Base-by-base conservation (phyloP, 2,113 vertebrate species). In the Spheniscus mendiculus region DNA sequence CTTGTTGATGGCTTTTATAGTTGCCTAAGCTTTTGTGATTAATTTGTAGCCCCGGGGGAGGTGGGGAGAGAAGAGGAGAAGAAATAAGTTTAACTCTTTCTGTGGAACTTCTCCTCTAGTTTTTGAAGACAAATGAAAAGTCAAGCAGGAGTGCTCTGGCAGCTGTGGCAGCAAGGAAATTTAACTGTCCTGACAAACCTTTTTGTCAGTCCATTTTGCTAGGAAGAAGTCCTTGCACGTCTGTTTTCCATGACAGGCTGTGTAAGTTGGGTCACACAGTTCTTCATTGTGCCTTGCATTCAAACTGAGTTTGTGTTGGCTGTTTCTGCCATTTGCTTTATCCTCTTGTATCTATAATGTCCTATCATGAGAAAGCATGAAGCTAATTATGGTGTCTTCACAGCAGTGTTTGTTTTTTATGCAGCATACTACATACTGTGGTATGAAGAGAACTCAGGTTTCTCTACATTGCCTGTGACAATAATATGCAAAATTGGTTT, bases 1-100 rank as follows among this genome's bases (percentile, higher is more conserved):
- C 65, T 56, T 91, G 40, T 81, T 91, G 84, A 42, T 89, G 61
- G 47, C 47, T 91, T 94, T 71, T 91, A 32, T 61, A 72, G 47
- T 44, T 82, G n/a, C 20, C 44, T 79, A 47, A 79, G 81, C n/a
- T 85, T 89, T 84, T 93, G 61, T 11, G 61, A 74, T 84, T 89
- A 79, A 61, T 91, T 32, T 80, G 62, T 79, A 80, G 36, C 56
- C 86, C 21, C 1, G 0, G 30, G 63, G 58, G 16, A 82, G 38
- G 17, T 58, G 25, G 29, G 6, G 9, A 66, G 50, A 77, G n/a
- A 40, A 74, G 38, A 66, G 42, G 30, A 42, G 84, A 88, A 89
- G 42, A 79, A 19, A 0, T 4, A 53, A 62, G 23, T 92, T 93
- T 89, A 47, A 76, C 29, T 45, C n/a, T 50, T 89, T 87, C 56